Evolutionary conservation across 2,797 vertebrate species (phyloP), one percentile per base, ranked within the genome.

Genomic region (Eospalax fontanierii): DNA sequence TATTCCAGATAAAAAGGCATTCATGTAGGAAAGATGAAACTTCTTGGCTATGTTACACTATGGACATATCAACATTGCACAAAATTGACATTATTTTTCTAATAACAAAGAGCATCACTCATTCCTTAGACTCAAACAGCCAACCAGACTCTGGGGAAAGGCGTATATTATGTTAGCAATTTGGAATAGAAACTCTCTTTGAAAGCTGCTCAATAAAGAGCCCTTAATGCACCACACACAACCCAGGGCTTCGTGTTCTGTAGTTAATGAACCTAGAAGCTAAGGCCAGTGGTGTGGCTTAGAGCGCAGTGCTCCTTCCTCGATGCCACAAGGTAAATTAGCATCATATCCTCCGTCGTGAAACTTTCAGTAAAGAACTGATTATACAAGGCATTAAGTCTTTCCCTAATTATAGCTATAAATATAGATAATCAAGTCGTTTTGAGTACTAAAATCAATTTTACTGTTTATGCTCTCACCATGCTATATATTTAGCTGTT

Each of bases 401-500:
- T 87, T 93, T 97, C 94, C 94, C 91, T 97, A 97, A 97, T 96
- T 97, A 96, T 61, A 73, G 95, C 95, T 96, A 97, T 97, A 98
- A 97, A 98, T 98, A 97, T 71, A 96, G 97, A 97, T 96, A 97
- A 96, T 95, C 96, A 97, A 96, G 94, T 96, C 87, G 9, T 97
- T 97, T 73, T 95, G 91, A 95, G 96, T 22, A 89, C 89, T 89
- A 92, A 97, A 95, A 93, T 93, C 95, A 94, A 90, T 94, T 96
- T 95, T 79, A 90, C 75, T 95, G 87, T 97, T 96, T 92, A 94
- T 95, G 79, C 71, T 63, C 66, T 97, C 57, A 26, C 95, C 86
- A 46, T 95, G 83, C 83, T 95, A 93, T 97, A 95, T 97, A 96
- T 97, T 97, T 95, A 94, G 95, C 91, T 96, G 79, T 86, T 96